Conservation (phyloP, 2,797 vertebrate genomes). For the Okamejei kenojei region DNA sequence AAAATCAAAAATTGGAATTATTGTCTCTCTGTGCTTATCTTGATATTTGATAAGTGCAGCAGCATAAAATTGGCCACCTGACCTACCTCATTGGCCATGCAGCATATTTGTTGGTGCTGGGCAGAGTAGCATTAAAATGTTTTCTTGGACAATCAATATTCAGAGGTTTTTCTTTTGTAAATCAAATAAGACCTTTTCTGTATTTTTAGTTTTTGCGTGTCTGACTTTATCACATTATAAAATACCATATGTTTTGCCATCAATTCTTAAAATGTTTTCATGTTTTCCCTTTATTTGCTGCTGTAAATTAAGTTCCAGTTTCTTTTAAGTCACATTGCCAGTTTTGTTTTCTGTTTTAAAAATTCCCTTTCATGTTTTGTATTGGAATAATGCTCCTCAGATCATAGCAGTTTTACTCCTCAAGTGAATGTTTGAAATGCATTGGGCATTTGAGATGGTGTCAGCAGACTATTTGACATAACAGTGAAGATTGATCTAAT, state of each 20-base stretch:
- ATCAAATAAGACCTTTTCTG: background rate
- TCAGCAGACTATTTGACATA: background rate
- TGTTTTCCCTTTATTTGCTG: background rate
- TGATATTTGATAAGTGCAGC: background rate
- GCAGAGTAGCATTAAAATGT: background rate
- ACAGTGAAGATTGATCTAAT: background rate
- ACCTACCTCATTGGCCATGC: background rate
- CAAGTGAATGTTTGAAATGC: background rate
- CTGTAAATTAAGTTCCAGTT: background rate
- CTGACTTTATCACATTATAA: background rate
- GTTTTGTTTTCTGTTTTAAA: background rate
- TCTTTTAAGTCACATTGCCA: background rate
- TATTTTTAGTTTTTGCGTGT: background rate
- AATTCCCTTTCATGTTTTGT: background rate
- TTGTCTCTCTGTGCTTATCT: background rate
- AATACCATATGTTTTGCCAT: background rate
- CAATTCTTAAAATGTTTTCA: background rate
- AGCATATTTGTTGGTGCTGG: background rate
- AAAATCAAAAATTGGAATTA: background rate
- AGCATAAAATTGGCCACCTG: background rate
- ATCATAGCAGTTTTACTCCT: background rate
- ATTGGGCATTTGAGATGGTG: background rate
- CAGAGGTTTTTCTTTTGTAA: background rate
- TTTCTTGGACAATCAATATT: background rate
- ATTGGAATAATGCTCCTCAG: background rate